Percentiles rank a stretch among this genome's conserved stretches.
These are phyloP conservation scores for Uropsilus gracilis DNA, from an alignment of 2,113 vertebrate species.

Conservation along the genomic window DNA sequence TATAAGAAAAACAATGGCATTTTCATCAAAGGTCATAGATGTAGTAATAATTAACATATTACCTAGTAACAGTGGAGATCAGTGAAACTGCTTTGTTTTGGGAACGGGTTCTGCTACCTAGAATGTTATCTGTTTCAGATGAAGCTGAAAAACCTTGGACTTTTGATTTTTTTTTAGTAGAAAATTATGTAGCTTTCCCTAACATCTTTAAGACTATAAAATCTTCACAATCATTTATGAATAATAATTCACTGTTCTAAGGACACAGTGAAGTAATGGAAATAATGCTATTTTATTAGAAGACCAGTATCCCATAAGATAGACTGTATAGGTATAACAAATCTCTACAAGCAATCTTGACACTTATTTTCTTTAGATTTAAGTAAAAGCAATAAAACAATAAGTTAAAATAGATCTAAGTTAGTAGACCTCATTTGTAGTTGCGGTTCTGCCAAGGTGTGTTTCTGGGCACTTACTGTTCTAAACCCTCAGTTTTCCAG, in stretches of 20 bases:
- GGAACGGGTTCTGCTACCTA: not conserved
- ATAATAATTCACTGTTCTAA: not conserved
- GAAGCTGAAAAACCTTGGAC: not conserved
- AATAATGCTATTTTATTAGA: not conserved
- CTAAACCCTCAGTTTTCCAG: conserved; percentile 28
- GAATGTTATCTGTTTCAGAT: conserved; percentile 15
- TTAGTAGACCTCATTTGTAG: conserved; percentile 28
- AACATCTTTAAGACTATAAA: conserved; percentile 31
- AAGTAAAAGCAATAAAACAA: conserved; percentile 5
- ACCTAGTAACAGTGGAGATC: not conserved
- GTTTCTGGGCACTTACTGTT: not conserved
- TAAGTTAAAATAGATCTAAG: not conserved
- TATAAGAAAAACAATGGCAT: not conserved
- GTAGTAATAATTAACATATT: not conserved
- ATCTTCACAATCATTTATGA: conserved; percentile 13
- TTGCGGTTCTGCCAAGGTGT: not conserved
- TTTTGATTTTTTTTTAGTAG: not conserved
- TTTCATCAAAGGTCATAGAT: conserved; percentile 33
- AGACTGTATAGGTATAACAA: not conserved
- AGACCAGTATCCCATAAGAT: not conserved
- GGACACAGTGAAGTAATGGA: not conserved
- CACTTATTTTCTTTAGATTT: not conserved
- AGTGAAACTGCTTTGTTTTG: not conserved
- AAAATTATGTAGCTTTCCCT: conserved; percentile 52
- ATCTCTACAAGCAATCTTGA: not conserved